Conservation (phyloP, 1,140 invertebrate genomes). For the Solenopsis fugax region DNA sequence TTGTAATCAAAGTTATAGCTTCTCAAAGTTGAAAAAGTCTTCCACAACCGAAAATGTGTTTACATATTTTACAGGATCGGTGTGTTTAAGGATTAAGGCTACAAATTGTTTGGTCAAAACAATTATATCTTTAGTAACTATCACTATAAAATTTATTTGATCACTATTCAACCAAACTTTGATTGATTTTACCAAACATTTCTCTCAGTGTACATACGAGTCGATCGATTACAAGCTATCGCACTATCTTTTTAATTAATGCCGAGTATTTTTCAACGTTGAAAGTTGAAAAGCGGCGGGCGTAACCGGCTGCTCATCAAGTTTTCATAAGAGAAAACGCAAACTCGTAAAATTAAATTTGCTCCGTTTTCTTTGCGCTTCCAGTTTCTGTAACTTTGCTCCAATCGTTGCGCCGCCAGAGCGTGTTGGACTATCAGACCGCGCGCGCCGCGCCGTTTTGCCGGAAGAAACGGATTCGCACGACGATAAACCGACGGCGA, state of each 20-base stretch:
- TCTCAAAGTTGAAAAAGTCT: too few relatives aligned
- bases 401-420: background rate
- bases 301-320: background rate
- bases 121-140: too few relatives aligned
- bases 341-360: slow-evolving; percentile 16
- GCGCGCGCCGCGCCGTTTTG: background rate
- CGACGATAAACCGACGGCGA: background rate
- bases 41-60: too few relatives aligned
- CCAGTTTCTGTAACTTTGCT: slow-evolving; percentile 23
- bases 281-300: background rate
- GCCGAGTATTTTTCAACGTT: background rate
- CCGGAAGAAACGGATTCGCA: background rate
- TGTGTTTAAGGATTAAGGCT: too few relatives aligned
- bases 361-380: background rate
- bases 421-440: background rate
- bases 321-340: background rate
- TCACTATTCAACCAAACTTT: too few relatives aligned
- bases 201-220: too few relatives aligned
- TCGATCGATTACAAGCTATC: background rate
- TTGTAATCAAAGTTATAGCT: too few relatives aligned
- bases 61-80: too few relatives aligned
- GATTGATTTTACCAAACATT: too few relatives aligned
- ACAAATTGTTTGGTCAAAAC: too few relatives aligned
- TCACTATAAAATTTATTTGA: too few relatives aligned
- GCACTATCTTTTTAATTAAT: slow-evolving; percentile 16